A percentile compares a stretch with the other conserved stretches of the same genome.
Conservation (phyloP, 30 jellyfish, hydroid and myxozoan genomes). For the Mastigias papua region DNA sequence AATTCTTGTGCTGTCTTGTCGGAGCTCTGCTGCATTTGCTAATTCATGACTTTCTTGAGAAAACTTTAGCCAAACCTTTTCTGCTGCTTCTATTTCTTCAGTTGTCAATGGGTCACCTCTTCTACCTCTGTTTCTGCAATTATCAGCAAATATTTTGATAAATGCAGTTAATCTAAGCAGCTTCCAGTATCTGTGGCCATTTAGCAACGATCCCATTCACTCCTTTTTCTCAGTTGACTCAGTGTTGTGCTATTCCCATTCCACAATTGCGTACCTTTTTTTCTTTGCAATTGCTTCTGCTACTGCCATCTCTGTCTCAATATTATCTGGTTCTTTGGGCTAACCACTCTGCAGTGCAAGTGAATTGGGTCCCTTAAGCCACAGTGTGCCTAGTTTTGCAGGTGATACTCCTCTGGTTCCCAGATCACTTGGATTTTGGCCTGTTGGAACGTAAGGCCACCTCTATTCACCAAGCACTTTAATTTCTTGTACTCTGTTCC, state of each 20-base stretch:
- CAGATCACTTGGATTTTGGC: constrained; percentile 56
- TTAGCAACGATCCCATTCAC: constrained; percentile 17
- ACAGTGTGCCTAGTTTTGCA: constrained; percentile 23
- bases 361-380: constrained; percentile 59
- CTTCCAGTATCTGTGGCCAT: constrained; percentile 40
- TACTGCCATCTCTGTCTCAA: constrained; percentile 31
- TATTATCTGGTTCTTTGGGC: constrained; percentile 33
- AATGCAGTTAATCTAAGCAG: constrained; percentile 8
- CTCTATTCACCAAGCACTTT: constrained; percentile 18
- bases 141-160: background rate
- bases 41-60: background rate
- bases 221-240: constrained; percentile 66
- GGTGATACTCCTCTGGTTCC: constrained; percentile 72
- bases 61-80: background rate
- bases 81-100: background rate
- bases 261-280: constrained; percentile 20
- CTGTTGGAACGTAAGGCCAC: constrained; percentile 72
- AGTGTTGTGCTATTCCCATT: constrained; percentile 33
- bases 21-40: background rate
- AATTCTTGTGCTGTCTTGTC: no score
- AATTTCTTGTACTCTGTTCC: constrained; percentile 69
- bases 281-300: constrained; percentile 25
- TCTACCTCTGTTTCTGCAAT: constrained; percentile 49
- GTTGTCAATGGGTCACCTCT: constrained; percentile 29
- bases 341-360: constrained; percentile 16